Evolutionary conservation across 2,797 vertebrate genomes (phyloP), one percentile per base, ranked within the genome.

Genomic region (Schizopygopsis malacanthus): DNA sequence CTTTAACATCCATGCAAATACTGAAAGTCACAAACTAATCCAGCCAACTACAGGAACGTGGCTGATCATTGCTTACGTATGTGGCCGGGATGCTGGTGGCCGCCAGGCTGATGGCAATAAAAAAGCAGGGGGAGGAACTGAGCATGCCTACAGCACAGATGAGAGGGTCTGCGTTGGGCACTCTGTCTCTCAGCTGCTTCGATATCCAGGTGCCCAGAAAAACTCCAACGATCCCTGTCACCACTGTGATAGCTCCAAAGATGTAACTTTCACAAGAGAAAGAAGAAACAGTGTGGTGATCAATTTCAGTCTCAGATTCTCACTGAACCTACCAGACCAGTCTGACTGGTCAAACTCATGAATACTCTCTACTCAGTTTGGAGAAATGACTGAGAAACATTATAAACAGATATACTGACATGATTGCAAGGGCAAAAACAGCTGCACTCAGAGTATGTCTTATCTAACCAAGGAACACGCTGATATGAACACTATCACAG

Each of bases 111-210:
- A 98, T 94, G 79, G 94, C 93, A 80, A 95, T 22, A 56, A 96
- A 97, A 89, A 98, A 93, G 92, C 95, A 97, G 12, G 96, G 94
- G 4, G 94, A 92, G 0, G 96, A 95, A 22, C 92, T 83, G 6
- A 98, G 93, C 93, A 98, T 95, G 86, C 97, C 97, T 22, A 91
- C 89, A 0, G 96, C 96, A 6, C 98, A 99, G 93, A 99, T 96
- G 87, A 98, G 90, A 0, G 97, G 97, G 89, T 98, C 98, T 0
- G 94, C 96, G 78, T 93, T 94, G 0, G 93, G 87, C 52, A 96
- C 93, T 56, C 89, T 94, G 83, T 94, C 94, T 90, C 95, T 94
- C 25, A 96, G 94, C 76, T 86, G 91, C 88, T 93, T 94, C 2
- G 97, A 95, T 4, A 94, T 90, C 88, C 63, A 81, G 3, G 96